phyloP scores from a whole-genome alignment of 1,140 invertebrate species.

The Nasonia longicornis region DNA sequence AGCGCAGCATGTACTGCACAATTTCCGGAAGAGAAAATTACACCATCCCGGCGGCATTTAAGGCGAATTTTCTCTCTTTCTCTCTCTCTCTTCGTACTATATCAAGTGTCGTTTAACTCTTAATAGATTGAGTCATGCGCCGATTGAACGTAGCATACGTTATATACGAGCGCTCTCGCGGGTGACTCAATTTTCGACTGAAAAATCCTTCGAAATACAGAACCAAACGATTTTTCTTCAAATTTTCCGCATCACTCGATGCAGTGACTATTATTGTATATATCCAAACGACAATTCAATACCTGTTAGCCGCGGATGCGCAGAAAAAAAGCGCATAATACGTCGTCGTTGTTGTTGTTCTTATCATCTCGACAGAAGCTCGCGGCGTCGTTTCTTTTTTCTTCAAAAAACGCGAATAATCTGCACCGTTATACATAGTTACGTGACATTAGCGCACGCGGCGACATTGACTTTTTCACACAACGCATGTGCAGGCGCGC shows the following conservation, averaged over 20 bases:
- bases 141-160: slow-evolving; percentile 22
- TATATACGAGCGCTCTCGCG: neutral
- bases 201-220: too few species aligned
- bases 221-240: too few species aligned
- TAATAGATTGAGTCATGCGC: slow-evolving; percentile 27
- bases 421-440: neutral
- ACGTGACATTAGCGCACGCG: neutral
- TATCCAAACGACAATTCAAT: too few species aligned
- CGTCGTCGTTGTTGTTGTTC: neutral
- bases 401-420: too few species aligned
- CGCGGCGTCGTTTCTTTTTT: too few species aligned
- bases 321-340: neutral
- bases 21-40: neutral
- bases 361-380: neutral
- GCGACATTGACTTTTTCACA: slow-evolving; percentile 3
- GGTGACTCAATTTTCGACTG: neutral
- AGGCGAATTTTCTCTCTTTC: neutral
- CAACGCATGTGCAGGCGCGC: neutral
- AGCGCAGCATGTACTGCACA: too few species aligned
- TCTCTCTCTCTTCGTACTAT: neutral
- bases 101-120: neutral
- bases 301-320: too few species aligned
- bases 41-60: neutral
- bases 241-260: too few species aligned
- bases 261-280: too few species aligned